Conservation (phyloP, 2,888 invertebrate species). For the Calliphora vomitoria region DNA sequence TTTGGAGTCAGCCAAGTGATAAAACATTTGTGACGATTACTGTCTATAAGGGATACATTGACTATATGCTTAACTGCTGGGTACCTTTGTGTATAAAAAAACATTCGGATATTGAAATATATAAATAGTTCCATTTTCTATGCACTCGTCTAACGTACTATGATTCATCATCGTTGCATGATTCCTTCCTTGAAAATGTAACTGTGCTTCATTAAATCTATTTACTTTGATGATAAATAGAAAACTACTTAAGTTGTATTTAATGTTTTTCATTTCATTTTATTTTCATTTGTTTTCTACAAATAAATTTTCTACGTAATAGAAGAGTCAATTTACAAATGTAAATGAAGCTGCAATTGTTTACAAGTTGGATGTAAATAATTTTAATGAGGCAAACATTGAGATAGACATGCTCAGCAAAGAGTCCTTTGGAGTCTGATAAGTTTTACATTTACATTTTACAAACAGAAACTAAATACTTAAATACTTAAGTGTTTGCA, state of each 20-base stretch:
- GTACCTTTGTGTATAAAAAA: too few relatives aligned
- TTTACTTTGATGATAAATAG: constrained; percentile 13
- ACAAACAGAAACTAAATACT: background rate
- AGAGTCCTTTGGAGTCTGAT: background rate
- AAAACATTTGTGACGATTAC: too few relatives aligned
- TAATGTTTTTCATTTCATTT: constrained; percentile 29
- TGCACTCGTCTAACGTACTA: too few relatives aligned
- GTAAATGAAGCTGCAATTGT: constrained; percentile 25
- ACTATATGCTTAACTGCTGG: too few relatives aligned
- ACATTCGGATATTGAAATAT: too few relatives aligned
- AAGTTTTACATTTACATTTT: background rate
- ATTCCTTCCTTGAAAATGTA: background rate
- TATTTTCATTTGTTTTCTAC: background rate
- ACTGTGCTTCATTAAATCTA: background rate
- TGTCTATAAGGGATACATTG: too few relatives aligned
- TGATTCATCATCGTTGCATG: too few relatives aligned
- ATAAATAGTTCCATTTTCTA: too few relatives aligned
- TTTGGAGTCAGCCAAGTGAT: too few relatives aligned
- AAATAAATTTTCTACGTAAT: background rate
- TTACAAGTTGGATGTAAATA: constrained; percentile 9
- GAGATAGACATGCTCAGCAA: background rate
- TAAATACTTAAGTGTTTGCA: background rate
- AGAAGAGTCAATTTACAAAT: constrained; percentile 20
- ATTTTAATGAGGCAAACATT: constrained; percentile 42
- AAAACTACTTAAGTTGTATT: constrained; percentile 32